Percentiles rank a stretch among this genome's conserved stretches.
Evolutionary conservation across 2,888 invertebrate genomes (phyloP).

Genomic region (Cheiracanthium punctorium): DNA sequence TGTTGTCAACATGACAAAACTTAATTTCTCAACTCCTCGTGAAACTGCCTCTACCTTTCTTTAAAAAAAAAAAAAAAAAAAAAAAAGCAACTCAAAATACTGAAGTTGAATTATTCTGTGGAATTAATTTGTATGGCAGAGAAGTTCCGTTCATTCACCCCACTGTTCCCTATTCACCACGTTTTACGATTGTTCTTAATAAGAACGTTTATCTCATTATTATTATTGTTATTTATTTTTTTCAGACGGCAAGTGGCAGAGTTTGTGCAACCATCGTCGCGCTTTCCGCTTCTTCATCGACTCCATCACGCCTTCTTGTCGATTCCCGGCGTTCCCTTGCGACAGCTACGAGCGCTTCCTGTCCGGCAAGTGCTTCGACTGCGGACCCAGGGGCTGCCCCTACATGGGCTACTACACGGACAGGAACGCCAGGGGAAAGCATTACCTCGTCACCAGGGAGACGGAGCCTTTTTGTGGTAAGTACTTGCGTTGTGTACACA

Average conservation of each 20-base stretch:
- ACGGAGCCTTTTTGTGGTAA: conserved; percentile 94
- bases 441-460: conserved; percentile 91
- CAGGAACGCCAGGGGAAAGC: conserved; percentile 85
- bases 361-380: conserved; percentile 86
- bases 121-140: too few relatives aligned
- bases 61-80: too few relatives aligned
- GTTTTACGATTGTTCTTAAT: too few relatives aligned
- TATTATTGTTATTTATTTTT: too few relatives aligned
- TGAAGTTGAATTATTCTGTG: too few relatives aligned
- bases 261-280: conserved; percentile 92
- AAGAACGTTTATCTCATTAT: too few relatives aligned
- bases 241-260: conserved; percentile 75
- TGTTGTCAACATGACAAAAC: too few relatives aligned
- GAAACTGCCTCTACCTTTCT: too few relatives aligned
- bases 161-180: too few relatives aligned
- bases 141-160: too few relatives aligned
- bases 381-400: conserved; percentile 82
- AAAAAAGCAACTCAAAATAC: too few relatives aligned
- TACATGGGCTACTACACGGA: conserved; percentile 97
- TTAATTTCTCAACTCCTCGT: too few relatives aligned
- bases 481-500: conserved; percentile 59
- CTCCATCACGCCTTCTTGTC: conserved; percentile 91
- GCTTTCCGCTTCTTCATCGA: conserved; percentile 97
- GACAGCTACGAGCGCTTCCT: conserved; percentile 88
- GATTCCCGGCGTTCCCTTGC: conserved; percentile 93